Percentiles rank a stretch among this genome's conserved stretches.
phyloP scores from a whole-genome alignment of 1,140 invertebrate genomes.

The Lepidotrigona ventralis region DNA sequence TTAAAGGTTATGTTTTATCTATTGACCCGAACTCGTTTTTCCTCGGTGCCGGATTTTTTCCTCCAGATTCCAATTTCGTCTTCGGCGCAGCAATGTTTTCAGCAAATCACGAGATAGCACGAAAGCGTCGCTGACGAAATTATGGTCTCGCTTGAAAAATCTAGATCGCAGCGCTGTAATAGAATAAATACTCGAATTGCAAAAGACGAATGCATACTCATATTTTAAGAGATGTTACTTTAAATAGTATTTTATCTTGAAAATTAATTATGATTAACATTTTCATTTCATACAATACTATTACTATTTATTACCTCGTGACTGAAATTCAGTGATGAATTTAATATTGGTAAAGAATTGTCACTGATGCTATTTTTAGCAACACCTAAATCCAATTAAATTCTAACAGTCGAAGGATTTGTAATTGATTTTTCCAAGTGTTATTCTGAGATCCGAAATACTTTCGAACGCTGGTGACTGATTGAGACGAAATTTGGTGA shows the following conservation, averaged over 20 bases:
- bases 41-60: not conserved
- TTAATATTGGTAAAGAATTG: too few species aligned
- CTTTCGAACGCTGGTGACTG: too few species aligned
- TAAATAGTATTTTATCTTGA: not conserved
- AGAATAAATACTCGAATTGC: not conserved
- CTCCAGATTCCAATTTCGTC: not conserved
- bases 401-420: too few species aligned
- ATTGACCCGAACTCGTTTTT: conserved; percentile 29
- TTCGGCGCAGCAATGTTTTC: not conserved
- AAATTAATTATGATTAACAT: too few species aligned
- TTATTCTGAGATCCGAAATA: too few species aligned
- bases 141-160: not conserved
- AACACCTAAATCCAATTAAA: too few species aligned
- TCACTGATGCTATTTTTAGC: too few species aligned
- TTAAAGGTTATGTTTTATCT: conserved; percentile 59
- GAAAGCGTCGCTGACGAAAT: not conserved
- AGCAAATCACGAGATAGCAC: not conserved
- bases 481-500: too few species aligned
- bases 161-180: not conserved
- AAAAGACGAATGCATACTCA: not conserved
- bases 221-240: not conserved
- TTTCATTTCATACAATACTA: too few species aligned
- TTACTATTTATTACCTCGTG: too few species aligned
- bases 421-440: too few species aligned
- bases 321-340: too few species aligned